Evolutionary conservation across 2,113 vertebrate genomes (phyloP).

Genomic region (Phrynocephalus versicolor): DNA sequence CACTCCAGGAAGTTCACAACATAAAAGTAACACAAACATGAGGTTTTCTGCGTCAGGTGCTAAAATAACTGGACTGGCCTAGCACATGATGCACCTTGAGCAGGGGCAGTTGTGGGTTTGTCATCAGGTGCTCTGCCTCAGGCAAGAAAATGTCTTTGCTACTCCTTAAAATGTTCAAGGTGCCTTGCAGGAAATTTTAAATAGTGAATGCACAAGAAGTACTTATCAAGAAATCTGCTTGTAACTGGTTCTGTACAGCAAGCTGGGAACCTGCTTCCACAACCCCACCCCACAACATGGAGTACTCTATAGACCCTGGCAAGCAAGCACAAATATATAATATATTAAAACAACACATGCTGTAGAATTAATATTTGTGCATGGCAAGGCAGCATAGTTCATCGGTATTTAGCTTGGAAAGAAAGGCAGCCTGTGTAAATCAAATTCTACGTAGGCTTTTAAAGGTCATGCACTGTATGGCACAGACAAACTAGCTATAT

Average conservation of each 20-base stretch:
- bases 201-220: not conserved
- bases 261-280: too few relatives aligned
- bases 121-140: not conserved
- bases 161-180: not conserved
- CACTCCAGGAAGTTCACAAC: too few relatives aligned
- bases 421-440: not conserved
- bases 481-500: constrained; percentile 32
- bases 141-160: not conserved
- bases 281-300: too few relatives aligned
- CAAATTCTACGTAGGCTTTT: constrained; percentile 14
- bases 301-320: too few relatives aligned
- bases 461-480: constrained; percentile 55
- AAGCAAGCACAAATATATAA: not conserved
- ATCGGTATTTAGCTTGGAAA: not conserved
- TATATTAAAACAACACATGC: not conserved
- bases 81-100: not conserved
- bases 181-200: not conserved
- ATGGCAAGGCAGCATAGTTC: constrained; percentile 20
- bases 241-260: not conserved
- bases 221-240: not conserved
- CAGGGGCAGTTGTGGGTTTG: too few relatives aligned
- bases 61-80: not conserved
- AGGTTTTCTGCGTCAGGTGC: not conserved
- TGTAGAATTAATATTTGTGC: not conserved
- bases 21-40: not conserved